Evolutionary conservation across 2,113 vertebrate species (phyloP).

Genomic region (Butorides virescens): DNA sequence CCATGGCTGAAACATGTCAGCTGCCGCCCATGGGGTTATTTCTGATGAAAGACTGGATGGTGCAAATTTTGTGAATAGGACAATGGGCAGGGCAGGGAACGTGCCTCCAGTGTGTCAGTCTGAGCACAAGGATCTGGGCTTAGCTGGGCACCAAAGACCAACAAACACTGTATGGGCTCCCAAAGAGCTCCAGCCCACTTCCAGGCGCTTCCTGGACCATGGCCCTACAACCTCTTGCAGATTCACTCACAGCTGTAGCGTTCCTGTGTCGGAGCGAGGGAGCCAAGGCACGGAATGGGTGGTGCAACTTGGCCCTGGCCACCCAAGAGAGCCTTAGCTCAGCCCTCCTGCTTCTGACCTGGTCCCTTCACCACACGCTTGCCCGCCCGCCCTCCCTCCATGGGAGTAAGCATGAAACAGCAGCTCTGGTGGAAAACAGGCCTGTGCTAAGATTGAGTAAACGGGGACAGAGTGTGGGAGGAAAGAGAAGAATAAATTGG

Average conservation of each 20-base stretch:
- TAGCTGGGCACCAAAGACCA: not conserved
- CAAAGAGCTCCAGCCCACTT: not conserved
- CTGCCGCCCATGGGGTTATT: not conserved
- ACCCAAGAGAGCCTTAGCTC: not conserved
- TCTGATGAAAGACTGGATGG: not conserved
- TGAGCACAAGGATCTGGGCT: not conserved
- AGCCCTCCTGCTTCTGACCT: not conserved
- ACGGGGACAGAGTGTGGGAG: conserved; percentile 52
- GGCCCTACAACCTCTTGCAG: not conserved
- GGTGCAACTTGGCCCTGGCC: not conserved
- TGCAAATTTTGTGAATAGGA: not conserved
- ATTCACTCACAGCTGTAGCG: not conserved
- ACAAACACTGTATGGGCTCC: not conserved
- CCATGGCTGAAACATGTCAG: not conserved
- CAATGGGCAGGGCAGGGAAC: not conserved
- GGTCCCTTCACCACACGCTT: not conserved
- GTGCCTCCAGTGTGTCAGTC: not conserved
- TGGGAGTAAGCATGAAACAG: not conserved
- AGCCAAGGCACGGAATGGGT: not conserved
- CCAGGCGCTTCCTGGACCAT: not conserved
- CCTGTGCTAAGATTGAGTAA: conserved; percentile 49
- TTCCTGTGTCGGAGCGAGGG: not conserved
- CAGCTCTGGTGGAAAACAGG: conserved; percentile 21
- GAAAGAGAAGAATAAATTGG: conserved; percentile 51
- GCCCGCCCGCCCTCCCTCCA: not conserved